Conservation (phyloP, 2,797 vertebrate genomes). For the Merluccius polli region DNA sequence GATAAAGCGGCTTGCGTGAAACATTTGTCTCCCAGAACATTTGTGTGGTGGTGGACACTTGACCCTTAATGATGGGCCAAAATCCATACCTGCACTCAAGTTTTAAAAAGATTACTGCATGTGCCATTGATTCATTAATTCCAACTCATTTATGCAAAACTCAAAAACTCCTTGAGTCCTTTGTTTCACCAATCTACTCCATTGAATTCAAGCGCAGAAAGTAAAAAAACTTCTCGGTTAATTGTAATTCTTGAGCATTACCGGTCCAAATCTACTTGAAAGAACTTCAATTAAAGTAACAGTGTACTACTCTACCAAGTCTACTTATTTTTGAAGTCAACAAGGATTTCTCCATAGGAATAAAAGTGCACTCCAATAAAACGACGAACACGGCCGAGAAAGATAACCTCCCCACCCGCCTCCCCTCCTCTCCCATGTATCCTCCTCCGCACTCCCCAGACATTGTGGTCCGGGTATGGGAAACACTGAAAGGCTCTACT, state of each 20-base stretch:
- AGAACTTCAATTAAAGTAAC: not conserved
- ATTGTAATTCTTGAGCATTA: not conserved
- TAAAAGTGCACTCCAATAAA: not conserved
- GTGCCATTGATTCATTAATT: not conserved
- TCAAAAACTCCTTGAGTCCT: not conserved
- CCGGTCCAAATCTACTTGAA: not conserved
- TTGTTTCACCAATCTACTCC: not conserved
- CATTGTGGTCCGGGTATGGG: constrained; percentile 33
- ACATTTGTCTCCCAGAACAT: constrained; percentile 30
- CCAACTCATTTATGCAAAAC: not conserved
- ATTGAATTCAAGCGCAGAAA: not conserved
- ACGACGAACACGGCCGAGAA: too few relatives aligned
- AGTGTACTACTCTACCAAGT: not conserved
- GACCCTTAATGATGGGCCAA: constrained; percentile 39
- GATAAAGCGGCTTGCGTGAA: constrained; percentile 41
- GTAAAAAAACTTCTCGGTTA: not conserved
- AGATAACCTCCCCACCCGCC: too few relatives aligned
- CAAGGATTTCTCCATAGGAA: not conserved
- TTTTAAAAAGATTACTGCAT: not conserved
- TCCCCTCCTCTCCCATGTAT: too few relatives aligned
- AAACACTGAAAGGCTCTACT: constrained; percentile 39
- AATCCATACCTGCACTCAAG: constrained; percentile 1
- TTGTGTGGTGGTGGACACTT: constrained; percentile 28
- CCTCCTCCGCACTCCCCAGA: constrained; percentile 9
- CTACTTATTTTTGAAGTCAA: not conserved